Evolutionary conservation across 2,113 vertebrate species (phyloP), one percentile per base, ranked within the genome.

Genomic region (Lates calcarifer): DNA sequence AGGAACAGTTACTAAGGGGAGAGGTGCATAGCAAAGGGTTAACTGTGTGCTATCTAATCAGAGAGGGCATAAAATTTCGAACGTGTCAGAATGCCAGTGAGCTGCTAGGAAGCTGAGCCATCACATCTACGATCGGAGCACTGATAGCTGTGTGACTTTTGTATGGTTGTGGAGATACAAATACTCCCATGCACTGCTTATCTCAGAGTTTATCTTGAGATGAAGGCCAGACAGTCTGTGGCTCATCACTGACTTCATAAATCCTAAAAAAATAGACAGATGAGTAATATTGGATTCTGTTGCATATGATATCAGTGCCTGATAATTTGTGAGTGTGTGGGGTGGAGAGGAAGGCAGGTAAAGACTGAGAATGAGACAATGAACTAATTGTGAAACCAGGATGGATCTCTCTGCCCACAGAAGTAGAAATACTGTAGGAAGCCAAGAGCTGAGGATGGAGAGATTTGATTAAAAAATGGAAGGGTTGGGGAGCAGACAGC

Each of bases 401-500:
- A 86, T 70, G 79, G 56, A 77, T 84, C 53, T 58, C 57, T 83
- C 78, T 73, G 72, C 66, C 63, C 56, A 73, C 67, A 63, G 67
- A 85, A 22, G 66, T 0, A 64, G 80, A 81, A 85, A 74, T 22
- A 55, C 63, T 73, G 72, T 61, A 88, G 83, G 88, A 90, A 84
- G 77, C 65, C 31, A 45, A 71, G 79, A 74, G 79, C 56, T 51
- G 73, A 81, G 67, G 72, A 77, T 45, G 70, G 57, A 81, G 82
- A 83, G 86, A 90, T 91, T 77, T 88, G 77, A 90, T 91, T 91
- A 79, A 79, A 90, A 79, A 77, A 81, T 58, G 62, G 39, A 67
- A 15, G 74, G 63, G 69, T 41, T 58, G 29, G 73, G 55, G 15
- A 74, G 39, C 61, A 79, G 82, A 77, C 64, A 35, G 49, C 73